Conservation (phyloP, 2,113 vertebrate genomes). For the Proteles cristata region DNA sequence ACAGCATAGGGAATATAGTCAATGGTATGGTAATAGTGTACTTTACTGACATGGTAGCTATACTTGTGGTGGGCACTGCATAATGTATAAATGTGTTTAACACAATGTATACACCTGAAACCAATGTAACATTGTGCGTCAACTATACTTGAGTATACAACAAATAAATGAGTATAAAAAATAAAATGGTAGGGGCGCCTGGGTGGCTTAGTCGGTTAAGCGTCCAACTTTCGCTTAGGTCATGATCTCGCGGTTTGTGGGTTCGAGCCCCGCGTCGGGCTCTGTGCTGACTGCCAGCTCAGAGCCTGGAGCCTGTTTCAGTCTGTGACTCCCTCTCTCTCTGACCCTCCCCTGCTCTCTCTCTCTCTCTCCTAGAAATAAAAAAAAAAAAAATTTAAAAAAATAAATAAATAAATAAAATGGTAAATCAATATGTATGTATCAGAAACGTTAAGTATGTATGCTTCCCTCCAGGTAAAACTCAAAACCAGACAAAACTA, state of each 20-base stretch:
- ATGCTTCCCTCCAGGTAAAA: constrained; percentile 1
- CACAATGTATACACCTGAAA: background rate
- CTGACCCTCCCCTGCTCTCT: no score
- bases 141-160: background rate
- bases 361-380: no score
- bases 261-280: no score
- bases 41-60: background rate
- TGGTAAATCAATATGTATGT: background rate
- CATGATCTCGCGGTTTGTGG: no score
- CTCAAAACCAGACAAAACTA: constrained; percentile 25
- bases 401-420: no score
- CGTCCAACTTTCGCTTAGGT: no score
- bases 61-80: background rate
- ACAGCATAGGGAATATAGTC: background rate
- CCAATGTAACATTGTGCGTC: background rate
- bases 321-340: no score
- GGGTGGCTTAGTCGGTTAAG: no score
- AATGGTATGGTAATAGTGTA: background rate
- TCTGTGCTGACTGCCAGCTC: no score
- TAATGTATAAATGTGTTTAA: background rate
- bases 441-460: background rate
- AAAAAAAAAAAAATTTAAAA: no score
- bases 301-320: no score
- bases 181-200: background rate
- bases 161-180: background rate